A percentile compares a stretch with the other conserved stretches of the same genome.
phyloP scores from a whole-genome alignment of 2,888 invertebrate species.

The Dryadula phaetusa region DNA sequence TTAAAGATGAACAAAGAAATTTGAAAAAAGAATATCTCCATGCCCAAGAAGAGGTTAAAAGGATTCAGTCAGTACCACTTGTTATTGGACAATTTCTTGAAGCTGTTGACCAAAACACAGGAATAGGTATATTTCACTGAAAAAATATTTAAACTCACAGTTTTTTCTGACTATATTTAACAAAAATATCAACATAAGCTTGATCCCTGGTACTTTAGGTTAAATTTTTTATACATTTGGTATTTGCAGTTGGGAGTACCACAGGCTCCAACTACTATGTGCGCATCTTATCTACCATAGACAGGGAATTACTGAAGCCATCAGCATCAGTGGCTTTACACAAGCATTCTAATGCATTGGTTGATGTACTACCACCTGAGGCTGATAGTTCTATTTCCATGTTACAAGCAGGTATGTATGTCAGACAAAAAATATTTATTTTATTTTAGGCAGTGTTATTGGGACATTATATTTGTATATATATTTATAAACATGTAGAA shows the following conservation, averaged over 20 bases:
- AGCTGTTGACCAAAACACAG: slow-evolving; percentile 99
- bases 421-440: no score
- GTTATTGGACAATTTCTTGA: slow-evolving; percentile 99
- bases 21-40: slow-evolving; percentile 99
- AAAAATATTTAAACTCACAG: not conserved
- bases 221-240: not conserved
- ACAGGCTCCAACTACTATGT: slow-evolving; percentile 99
- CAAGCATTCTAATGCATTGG: slow-evolving; percentile 99
- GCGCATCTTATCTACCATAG: slow-evolving; percentile 98
- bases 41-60: slow-evolving; percentile 98
- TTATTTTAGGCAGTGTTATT: no score
- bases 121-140: slow-evolving; percentile 85
- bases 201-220: not conserved
- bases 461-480: no score
- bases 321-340: slow-evolving; percentile 99
- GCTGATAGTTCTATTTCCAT: slow-evolving; percentile 99
- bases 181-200: not conserved
- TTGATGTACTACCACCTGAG: slow-evolving; percentile 99
- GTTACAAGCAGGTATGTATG: slow-evolving; percentile 91
- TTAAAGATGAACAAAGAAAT: slow-evolving; percentile 99
- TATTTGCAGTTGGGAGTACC: slow-evolving; percentile 93
- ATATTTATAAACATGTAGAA: no score
- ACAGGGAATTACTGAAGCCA: slow-evolving; percentile 97
- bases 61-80: slow-evolving; percentile 99
- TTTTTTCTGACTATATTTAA: not conserved